Evolutionary conservation across 2,113 vertebrate genomes (phyloP).

Genomic region (Bubo scandiacus): DNA sequence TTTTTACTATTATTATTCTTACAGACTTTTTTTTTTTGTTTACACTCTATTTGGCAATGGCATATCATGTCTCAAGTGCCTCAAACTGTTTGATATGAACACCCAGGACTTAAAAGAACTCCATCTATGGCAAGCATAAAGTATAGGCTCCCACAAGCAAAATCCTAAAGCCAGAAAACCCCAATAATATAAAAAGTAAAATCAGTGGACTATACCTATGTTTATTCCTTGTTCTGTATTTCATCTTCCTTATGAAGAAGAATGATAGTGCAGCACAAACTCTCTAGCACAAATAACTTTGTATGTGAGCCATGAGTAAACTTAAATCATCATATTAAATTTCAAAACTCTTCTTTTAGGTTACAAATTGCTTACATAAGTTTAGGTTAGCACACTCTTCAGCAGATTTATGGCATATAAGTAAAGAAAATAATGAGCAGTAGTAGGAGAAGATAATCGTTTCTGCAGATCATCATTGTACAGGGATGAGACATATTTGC

Average conservation of each 20-base stretch:
- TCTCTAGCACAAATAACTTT: background rate
- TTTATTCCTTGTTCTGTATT: background rate
- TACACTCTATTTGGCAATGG: background rate
- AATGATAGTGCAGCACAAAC: background rate
- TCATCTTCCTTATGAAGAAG: background rate
- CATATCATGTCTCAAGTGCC: background rate
- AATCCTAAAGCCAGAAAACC: background rate
- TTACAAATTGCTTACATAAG: background rate
- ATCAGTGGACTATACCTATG: background rate
- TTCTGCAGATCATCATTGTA: background rate
- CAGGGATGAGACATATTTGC: background rate
- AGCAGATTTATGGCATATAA: background rate
- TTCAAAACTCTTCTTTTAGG: background rate
- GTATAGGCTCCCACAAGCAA: background rate
- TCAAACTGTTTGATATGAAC: background rate
- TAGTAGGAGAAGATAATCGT: background rate
- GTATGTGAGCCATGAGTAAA: background rate
- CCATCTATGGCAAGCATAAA: background rate
- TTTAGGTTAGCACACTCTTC: background rate
- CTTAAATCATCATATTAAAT: background rate
- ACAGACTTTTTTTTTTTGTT: background rate
- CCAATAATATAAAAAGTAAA: background rate
- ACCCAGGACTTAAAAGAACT: background rate
- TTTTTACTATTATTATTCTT: background rate
- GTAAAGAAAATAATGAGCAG: background rate